Evolutionary conservation across 2,797 vertebrate species (phyloP), one percentile per base, ranked within the genome.

Genomic region (Salmo trutta): DNA sequence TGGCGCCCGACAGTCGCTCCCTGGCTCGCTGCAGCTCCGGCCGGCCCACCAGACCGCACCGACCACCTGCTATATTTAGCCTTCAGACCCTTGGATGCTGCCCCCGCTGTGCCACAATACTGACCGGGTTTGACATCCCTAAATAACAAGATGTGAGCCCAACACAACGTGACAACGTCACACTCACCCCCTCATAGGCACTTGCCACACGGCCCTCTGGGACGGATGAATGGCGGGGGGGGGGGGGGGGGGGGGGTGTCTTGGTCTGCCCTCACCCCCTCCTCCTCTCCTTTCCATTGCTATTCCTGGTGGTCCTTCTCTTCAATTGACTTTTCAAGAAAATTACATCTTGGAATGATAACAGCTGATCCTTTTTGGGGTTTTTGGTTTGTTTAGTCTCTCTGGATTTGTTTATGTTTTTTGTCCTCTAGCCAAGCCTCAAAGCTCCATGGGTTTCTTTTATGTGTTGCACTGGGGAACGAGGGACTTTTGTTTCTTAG

Each of bases 1-100:
- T 99, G 98, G 97, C 97, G 98, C 97, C 98, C 95, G 94, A 87
- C 95, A 96, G 98, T 97, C 98, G 96, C 96, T 96, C 94, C 87
- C 91, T 88, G 88, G 94, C 94, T 94, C 93, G 88, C 94, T 95
- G 93, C 90, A 90, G 94, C 95, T 94, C 90, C 88, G 86, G 86
- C 88, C 84, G 16, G 65, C 14, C 24, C 65, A 16, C 65, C 65
- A 82, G 84, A 88, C 88, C 83, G 87, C 47, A 81, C 80, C 80
- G 81, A 14, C 51, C 85, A 41, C n/a, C 62, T 77, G 90, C 97
- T 99, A 99, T 97, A 98, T 96, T 97, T 99, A 99, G 96, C 95
- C 81, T 7, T 59, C 82, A 75, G 76, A 77, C 87, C 83, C 83
- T 78, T 86, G 76, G 76, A 78, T 77, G 81, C 79, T 33, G 73